Base-by-base conservation (phyloP, 2,113 vertebrate genomes). In the Aptenodytes forsteri region DNA sequence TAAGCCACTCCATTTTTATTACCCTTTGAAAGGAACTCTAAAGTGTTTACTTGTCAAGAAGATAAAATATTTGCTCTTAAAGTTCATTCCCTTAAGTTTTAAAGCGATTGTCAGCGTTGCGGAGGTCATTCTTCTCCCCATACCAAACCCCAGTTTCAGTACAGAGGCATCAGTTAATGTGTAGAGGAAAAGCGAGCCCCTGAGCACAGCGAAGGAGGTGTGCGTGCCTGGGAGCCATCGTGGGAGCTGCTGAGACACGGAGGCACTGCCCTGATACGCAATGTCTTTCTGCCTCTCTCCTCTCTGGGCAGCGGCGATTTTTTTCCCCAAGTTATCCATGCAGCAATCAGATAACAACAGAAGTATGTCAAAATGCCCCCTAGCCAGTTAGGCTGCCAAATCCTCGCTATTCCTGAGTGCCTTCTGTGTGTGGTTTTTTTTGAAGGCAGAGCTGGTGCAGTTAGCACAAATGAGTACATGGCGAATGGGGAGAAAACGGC, bases 41-140 rank as follows among this genome's bases (percentile, higher is more conserved):
- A 80, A 83, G 78, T 21, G 66, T 90, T 96, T 92, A 88, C 87
- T 44, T 95, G 94, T 79, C 93, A 81, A 71, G 70, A 94, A 55
- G 67, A 82, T 67, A 87, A 95, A 83, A 81, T 66, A 93, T 80
- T 88, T 66, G 77, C 55, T 46, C 29, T 38, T 75, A 72, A 83
- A 95, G 58, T 67, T 75, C 44, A 75, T 81, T 91, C 50, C 50
- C 30, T 58, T 26, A n/a, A 52, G n/a, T 69, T 75, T 40, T 34
- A 32, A 77, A 71, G 67, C 9, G 46, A 59, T 6, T 66, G 58
- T 70, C 34, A 55, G 46, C 0, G 1, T 12, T 46, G 70, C 64
- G 72, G 61, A 32, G 29, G 56, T 77, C 6, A 0, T 49, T 81
- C 61, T 11, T 46, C 38, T 72, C 54, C 70, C 49, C 42, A 7